These are phyloP conservation scores for Iphiclides podalirius DNA, from an alignment of 2,888 invertebrate genomes.

Conservation along the genomic window DNA sequence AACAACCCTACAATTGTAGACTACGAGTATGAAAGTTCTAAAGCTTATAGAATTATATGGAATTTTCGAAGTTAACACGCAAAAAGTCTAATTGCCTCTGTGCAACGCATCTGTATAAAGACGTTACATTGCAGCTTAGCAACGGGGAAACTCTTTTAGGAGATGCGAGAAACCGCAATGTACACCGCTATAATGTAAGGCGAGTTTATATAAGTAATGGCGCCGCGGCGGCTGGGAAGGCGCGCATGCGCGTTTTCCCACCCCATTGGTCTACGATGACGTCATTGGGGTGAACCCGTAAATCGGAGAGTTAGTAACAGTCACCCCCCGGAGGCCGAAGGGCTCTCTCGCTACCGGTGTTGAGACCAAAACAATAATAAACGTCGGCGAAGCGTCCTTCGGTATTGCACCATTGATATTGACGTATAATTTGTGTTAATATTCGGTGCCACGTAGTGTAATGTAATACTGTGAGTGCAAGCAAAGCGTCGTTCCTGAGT, in stretches of 20 bases:
- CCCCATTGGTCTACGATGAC: constrained; percentile 77
- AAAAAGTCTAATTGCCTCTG: too few species aligned
- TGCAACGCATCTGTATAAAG: constrained; percentile 10
- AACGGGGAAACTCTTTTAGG: too few species aligned
- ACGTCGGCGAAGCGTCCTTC: constrained; percentile 39
- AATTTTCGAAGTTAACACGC: too few species aligned
- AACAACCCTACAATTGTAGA: too few species aligned
- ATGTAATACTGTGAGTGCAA: too few species aligned
- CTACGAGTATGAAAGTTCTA: too few species aligned
- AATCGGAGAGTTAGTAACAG: constrained; percentile 73
- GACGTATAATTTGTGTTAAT: too few species aligned
- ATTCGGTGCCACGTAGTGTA: too few species aligned
- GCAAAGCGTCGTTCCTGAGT: constrained; percentile 26
- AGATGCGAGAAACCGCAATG: constrained; percentile 51
- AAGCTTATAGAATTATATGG: too few species aligned
- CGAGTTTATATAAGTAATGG: constrained; percentile 45
- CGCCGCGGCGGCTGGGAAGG: constrained; percentile 67
- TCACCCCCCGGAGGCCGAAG: constrained; percentile 67
- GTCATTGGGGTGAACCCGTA: constrained; percentile 76
- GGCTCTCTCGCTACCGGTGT: constrained; percentile 50
- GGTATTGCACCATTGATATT: too few species aligned
- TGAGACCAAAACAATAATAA: constrained; percentile 46
- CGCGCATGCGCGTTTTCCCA: constrained; percentile 64
- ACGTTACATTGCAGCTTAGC: constrained; percentile 44
- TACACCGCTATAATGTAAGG: constrained; percentile 39